phyloP scores from a whole-genome alignment of 2,113 vertebrate genomes.

The Dinomys branickii region DNA sequence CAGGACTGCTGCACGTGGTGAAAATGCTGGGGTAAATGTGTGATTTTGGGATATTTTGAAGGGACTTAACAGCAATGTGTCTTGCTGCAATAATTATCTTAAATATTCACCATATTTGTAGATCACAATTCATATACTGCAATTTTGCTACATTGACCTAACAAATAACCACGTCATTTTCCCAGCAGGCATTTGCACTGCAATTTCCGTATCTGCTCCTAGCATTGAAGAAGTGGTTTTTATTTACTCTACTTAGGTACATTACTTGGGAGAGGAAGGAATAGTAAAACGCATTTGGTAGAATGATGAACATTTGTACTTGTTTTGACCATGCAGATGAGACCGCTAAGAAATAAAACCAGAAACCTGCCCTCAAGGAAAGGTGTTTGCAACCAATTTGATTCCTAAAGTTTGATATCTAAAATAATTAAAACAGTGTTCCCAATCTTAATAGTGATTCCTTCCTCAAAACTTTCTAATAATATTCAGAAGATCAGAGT shows the following conservation, averaged over 20 bases:
- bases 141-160: neutral
- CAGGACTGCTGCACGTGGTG: neutral
- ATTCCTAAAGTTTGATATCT: constrained; percentile 4
- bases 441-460: neutral
- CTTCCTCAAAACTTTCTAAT: neutral
- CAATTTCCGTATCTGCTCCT: neutral
- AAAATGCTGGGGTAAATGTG: too few relatives aligned
- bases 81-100: neutral
- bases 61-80: neutral
- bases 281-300: neutral
- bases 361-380: neutral
- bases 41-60: neutral
- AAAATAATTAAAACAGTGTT: constrained; percentile 25
- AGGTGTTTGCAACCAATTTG: constrained; percentile 18
- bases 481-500: neutral
- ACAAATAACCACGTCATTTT: neutral
- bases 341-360: constrained; percentile 28
- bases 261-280: neutral
- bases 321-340: neutral
- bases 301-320: neutral
- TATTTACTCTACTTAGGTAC: neutral
- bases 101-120: neutral
- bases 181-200: neutral
- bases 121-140: neutral
- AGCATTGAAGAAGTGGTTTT: neutral